Base-by-base conservation (phyloP, 2,113 vertebrate genomes). In the Eublepharis macularius region DNA sequence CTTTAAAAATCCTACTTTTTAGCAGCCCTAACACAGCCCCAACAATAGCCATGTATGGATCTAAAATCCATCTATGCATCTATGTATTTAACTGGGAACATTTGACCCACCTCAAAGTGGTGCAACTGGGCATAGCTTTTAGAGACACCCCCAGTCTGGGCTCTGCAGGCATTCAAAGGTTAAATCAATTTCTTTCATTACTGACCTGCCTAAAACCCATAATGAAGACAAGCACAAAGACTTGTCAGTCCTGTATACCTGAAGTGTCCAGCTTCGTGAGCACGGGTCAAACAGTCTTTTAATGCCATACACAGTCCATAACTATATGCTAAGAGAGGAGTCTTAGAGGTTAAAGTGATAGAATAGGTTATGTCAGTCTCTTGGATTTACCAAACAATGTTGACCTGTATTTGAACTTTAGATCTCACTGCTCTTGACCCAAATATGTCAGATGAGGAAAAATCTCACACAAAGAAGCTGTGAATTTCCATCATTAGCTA, bases 401-500 rank as follows among this genome's bases (percentile, higher is more conserved):
- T 0, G 84, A 92, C 81, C 86, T 90, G 45, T 75, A 8, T 94
- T 94, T 86, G 92, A 94, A 94, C 90, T 32, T 86, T 66, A 86
- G 68, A 65, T 32, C 80, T 94, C 77, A 41, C 4, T 83, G 72
- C 80, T 93, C 77, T 84, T 95, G 95, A 94, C 95, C 94, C 91
- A 90, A 89, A 93, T 93, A 88, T 93, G 91, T 94, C 93, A 87
- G 14, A 21, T 29, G 88, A 94, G 91, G 70, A 91, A 93, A 93
- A 16, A 84, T 84, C 79, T 91, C 21, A 1, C 70, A 76, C 41
- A 80, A 88, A 89, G 73, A 91, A 82, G 32, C 74, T 87, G 92
- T 86, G 93, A 95, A 95, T 94, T 87, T 91, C 24, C 85, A 77
- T 92, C 93, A 88, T 95, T 94, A 94, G 79, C 73, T 88, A 86